Evolutionary conservation across 1,140 invertebrate species (phyloP), one percentile per base, ranked within the genome.

Genomic region (Drosophila orosa): DNA sequence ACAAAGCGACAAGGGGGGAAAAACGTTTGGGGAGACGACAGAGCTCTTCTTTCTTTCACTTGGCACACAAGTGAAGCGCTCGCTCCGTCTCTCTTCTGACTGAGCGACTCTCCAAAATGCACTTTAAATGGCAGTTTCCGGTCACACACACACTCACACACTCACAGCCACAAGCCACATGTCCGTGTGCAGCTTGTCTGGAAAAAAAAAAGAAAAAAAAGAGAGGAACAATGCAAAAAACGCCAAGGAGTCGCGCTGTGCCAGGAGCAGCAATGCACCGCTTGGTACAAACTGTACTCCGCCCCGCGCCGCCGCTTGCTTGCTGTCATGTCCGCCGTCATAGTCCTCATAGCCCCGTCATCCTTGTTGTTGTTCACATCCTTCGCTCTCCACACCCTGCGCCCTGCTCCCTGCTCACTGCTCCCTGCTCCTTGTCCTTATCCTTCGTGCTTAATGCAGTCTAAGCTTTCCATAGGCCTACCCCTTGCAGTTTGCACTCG

Each of bases 81-180:
- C 48, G 67, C 66, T 71, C 22, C 67, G 67, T 39, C 42, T 71
- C 67, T 69, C 65, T 62, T 62, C 60, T 60, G 50, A 48, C 67
- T 80, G 72, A 82, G 78, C 52, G 72, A 75, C 80, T 76, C 80
- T 81, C 76, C 74, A 87, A 90, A 90, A 90, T 90, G 87, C 87
- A 90, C 87, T 90, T 91, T 91, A 91, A 91, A 91, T 91, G 90
- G 82, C 85, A 91, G 85, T 91, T 91, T 91, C 90, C 90, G 90
- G 90, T 91, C 90, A 78, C 90, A 91, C 68, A 80, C 44, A 83
- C 56, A 50, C 42, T 52, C 25, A 50, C 47, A 55, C 35, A 65
- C 35, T 37, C 50, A 69, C 42, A 78, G 59, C 45, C 31, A 39
- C 29, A 73, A n/a, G 24, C 7, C 52, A 47, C 56, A 55, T 62